Evolutionary conservation across 53 echinoderm and acorn worm species (phyloP).

Genomic region (Apostichopus leukothele): DNA sequence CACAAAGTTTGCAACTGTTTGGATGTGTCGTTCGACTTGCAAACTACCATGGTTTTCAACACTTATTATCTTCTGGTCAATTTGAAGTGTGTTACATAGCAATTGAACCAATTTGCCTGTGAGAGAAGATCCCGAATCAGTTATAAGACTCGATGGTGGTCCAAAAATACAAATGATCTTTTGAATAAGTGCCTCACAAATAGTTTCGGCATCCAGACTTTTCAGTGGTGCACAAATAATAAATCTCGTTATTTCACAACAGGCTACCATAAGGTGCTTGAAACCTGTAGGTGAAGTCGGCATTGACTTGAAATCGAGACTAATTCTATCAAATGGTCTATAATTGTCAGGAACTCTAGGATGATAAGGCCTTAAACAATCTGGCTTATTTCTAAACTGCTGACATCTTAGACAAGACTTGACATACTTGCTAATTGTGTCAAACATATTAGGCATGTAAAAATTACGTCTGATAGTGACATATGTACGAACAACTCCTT

Average conservation of each 20-base stretch:
- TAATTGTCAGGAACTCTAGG: slow-evolving; percentile 51
- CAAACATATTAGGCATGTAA: slow-evolving; percentile 4
- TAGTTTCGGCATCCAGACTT: background rate
- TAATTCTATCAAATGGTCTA: slow-evolving; percentile 55
- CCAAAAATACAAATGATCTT: slow-evolving; percentile 19
- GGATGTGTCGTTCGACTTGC: slow-evolving; percentile 8
- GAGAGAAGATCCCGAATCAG: slow-evolving; percentile 7
- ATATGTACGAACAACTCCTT: slow-evolving; percentile 7
- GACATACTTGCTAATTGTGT: background rate
- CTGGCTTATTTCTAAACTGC: slow-evolving; percentile 48
- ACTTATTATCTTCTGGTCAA: background rate
- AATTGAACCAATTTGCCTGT: slow-evolving; percentile 23
- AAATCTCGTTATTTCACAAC: slow-evolving; percentile 59
- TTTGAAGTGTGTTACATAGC: slow-evolving; percentile 1
- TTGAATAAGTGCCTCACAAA: background rate
- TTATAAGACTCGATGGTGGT: slow-evolving; percentile 1
- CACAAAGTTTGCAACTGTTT: background rate
- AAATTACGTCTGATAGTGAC: background rate
- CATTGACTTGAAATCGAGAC: slow-evolving; percentile 61
- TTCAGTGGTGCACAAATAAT: slow-evolving; percentile 35
- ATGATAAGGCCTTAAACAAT: slow-evolving; percentile 47
- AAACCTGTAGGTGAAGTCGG: slow-evolving; percentile 55
- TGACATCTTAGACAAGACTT: slow-evolving; percentile 36
- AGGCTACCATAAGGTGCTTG: slow-evolving; percentile 57
- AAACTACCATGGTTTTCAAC: slow-evolving; percentile 24